These are phyloP conservation scores for Sminthurinus signatus DNA, from an alignment of 1,140 invertebrate genomes.

Conservation along the genomic window DNA sequence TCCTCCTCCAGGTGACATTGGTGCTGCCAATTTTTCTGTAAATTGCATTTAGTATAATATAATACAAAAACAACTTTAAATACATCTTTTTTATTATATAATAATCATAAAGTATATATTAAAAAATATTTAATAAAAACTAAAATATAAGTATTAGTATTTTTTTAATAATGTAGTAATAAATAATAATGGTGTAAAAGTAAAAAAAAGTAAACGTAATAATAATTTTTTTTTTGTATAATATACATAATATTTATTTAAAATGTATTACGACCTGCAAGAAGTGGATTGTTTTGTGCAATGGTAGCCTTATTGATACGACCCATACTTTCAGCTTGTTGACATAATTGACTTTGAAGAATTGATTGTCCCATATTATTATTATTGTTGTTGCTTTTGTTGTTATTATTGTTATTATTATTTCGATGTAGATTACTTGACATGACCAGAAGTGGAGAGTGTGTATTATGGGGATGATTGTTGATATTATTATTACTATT, in stretches of 20 bases:
- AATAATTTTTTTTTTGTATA: neutral
- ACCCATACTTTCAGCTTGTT: conserved; percentile 30
- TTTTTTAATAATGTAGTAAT: neutral
- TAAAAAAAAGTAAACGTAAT: neutral
- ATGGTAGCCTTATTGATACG: conserved; percentile 60
- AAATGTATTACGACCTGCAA: conserved; percentile 55
- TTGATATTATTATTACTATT: neutral
- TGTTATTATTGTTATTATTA: no score
- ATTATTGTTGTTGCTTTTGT: no score
- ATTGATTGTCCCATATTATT: conserved; percentile 24
- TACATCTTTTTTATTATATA: neutral
- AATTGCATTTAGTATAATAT: neutral
- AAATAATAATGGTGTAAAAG: neutral
- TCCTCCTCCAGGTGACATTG: conserved; percentile 18
- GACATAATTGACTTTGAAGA: conserved; percentile 38
- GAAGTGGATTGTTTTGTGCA: conserved; percentile 69
- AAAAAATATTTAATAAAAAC: neutral
- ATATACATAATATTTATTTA: neutral
- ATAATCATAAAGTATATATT: neutral
- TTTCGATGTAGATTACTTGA: neutral
- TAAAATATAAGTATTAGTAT: neutral
- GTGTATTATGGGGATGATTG: neutral
- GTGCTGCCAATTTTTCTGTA: conserved; percentile 37
- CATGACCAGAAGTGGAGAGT: neutral
- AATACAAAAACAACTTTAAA: neutral